Percentiles rank a stretch among this genome's conserved stretches.
Evolutionary conservation across 1,140 invertebrate species (phyloP).

Genomic region (Pinna nobilis): DNA sequence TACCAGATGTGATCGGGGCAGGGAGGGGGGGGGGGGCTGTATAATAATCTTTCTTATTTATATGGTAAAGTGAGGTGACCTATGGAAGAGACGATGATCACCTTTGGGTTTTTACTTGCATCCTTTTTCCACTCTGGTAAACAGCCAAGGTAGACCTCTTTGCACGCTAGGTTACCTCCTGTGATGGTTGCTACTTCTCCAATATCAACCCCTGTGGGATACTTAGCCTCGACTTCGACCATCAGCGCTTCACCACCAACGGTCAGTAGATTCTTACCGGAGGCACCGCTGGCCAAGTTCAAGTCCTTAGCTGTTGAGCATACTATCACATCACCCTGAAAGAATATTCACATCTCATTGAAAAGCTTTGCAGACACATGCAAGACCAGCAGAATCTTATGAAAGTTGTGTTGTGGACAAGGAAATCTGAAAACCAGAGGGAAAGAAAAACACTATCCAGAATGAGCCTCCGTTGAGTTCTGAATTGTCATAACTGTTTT

Average conservation of each 20-base stretch:
- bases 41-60: no score
- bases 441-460: no score
- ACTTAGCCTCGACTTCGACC: constrained; percentile 7
- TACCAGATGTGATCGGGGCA: no score
- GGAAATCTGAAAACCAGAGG: no score
- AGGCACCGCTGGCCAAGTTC: background rate
- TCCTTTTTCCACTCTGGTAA: constrained; percentile 20
- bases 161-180: background rate
- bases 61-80: no score
- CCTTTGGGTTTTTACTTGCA: background rate
- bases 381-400: no score
- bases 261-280: constrained; percentile 16
- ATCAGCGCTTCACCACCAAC: constrained; percentile 12
- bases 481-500: no score
- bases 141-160: constrained; percentile 19
- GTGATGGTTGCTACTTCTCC: constrained; percentile 16
- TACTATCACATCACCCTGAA: constrained; percentile 37
- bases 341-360: no score
- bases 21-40: no score
- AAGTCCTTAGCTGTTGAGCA: constrained; percentile 14
- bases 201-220: background rate
- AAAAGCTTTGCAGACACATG: background rate
- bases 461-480: no score
- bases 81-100: no score
- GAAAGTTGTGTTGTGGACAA: background rate